phyloP scores from a whole-genome alignment of 2,888 invertebrate species.

The Drosophila demipolita region DNA sequence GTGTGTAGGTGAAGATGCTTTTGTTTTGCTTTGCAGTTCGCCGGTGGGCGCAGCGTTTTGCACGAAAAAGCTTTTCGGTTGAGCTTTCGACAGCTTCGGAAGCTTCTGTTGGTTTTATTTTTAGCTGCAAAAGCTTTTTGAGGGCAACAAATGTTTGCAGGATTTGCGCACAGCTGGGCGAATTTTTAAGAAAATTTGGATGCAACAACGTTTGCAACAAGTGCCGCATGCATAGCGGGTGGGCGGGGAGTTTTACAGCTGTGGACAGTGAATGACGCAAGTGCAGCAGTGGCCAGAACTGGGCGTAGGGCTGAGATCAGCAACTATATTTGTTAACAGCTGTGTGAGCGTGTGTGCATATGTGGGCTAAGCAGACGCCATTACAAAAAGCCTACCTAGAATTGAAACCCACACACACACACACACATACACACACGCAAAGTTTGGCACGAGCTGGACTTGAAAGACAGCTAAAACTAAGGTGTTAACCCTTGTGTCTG shows the following conservation, averaged over 20 bases:
- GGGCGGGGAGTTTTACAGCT: constrained; percentile 12
- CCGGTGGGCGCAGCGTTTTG: constrained; percentile 43
- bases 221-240: constrained; percentile 10
- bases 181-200: not conserved
- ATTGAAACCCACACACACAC: constrained; percentile 43
- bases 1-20: constrained; percentile 45
- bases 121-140: constrained; percentile 33
- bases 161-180: constrained; percentile 17
- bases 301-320: constrained; percentile 57
- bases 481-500: constrained; percentile 59
- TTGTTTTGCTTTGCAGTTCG: not conserved
- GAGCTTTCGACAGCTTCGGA: constrained; percentile 19
- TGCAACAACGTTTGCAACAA: constrained; percentile 21
- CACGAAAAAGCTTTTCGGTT: constrained; percentile 25
- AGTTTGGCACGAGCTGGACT: constrained; percentile 58
- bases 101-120: constrained; percentile 45
- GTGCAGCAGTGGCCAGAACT: constrained; percentile 20
- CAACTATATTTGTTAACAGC: constrained; percentile 9
- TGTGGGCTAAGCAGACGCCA: constrained; percentile 60
- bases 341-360: constrained; percentile 12
- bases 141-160: constrained; percentile 22
- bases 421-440: constrained; percentile 27
- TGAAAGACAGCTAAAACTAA: constrained; percentile 38
- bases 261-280: constrained; percentile 60
- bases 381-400: constrained; percentile 55